Evolutionary conservation across 2,888 invertebrate species (phyloP), one percentile per base, ranked within the genome.

Genomic region (Luperina testacea): DNA sequence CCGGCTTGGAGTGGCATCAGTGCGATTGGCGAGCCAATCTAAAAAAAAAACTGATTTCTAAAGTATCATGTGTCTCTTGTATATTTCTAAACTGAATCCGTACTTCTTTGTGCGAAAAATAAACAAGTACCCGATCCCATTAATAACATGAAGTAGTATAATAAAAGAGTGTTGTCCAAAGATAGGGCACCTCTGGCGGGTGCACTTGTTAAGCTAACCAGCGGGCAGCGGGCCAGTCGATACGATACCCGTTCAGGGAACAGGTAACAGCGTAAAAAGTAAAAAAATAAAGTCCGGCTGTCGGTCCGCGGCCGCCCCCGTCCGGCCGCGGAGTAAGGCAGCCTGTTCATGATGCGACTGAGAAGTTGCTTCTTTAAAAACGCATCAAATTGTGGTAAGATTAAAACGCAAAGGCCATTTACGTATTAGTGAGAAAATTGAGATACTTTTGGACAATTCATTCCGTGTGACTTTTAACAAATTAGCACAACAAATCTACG

Each of bases 181-280:
- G 93, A 94, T 96, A 92, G 83, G 65, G 90, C 84, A 92, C 93
- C 94, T 93, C 96, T 96, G 96, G 67, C 85, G 86, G 84, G 82
- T 91, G 94, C 96, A 96, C 96, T 96, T 96, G 96, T 96, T 95
- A 95, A 93, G 92, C 93, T 95, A 95, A 95, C 95, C 95, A 94
- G 94, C 92, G 93, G 92, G 89, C 88, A 94, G 94, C 92, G 93
- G 92, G 90, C 89, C 89, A 91, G 90, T 90, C 91, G 92, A 93
- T 90, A 90, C 91, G 92, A 92, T 93, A 95, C 95, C 94, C 95
- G 95, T 94, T 94, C 94, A 88, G 90, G 93, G 94, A 96, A 96
- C 96, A 96, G 96, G 96, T 96, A 96, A 94, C 94, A 86, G 93
- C 90, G 93, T 92, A 94, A 96, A 95, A 95, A 92, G 94, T 89